Evolutionary conservation across 1,140 invertebrate species (phyloP), one percentile per base, ranked within the genome.

Genomic region (Elysia chlorotica): DNA sequence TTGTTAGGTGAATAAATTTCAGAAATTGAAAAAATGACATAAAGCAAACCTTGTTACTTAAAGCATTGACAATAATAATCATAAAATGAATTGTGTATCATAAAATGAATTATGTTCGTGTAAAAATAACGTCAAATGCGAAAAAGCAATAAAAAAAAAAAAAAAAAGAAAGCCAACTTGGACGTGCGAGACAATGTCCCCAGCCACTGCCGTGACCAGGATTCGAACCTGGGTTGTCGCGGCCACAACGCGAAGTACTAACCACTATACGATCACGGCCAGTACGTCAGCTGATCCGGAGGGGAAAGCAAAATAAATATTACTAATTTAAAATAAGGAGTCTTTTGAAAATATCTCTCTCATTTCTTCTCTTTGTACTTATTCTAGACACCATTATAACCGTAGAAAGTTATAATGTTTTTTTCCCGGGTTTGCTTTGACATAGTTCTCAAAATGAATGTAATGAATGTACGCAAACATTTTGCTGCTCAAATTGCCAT

Each of bases 221-320:
- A 94, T 94, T 94, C 92, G 93, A 94, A 94, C 92, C 93, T 93
- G 92, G 92, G 93, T 94, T 94, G 92, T 92, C 92, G 92, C 93
- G 93, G 93, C 92, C 93, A 94, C 93, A 94, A 94, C 93, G 93
- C 92, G 92, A 92, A 91, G 92, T 94, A 91, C 92, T 93, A 93
- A 95, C 93, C 93, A 94, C 93, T 94, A 92, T 91, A 93, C 92
- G 91, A 94, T 93, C 92, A 93, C 92, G 92, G 92, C 92, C 48
- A 68, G 63, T 31, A 31, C 66, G 48, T 35, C 66, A 53, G 65
- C 35, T 36, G 33, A 2, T 6, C 28, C 37, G 23, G 31, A 66
- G 17, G 25, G 10, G n/a, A 37, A 21, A 4, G 6, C 23, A 35
- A 31, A 31, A 31, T 31, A 31, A 28, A 17, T 35, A 35, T 63